Evolutionary conservation across 2,888 invertebrate species (phyloP).

Genomic region (Drosophila monieri): DNA sequence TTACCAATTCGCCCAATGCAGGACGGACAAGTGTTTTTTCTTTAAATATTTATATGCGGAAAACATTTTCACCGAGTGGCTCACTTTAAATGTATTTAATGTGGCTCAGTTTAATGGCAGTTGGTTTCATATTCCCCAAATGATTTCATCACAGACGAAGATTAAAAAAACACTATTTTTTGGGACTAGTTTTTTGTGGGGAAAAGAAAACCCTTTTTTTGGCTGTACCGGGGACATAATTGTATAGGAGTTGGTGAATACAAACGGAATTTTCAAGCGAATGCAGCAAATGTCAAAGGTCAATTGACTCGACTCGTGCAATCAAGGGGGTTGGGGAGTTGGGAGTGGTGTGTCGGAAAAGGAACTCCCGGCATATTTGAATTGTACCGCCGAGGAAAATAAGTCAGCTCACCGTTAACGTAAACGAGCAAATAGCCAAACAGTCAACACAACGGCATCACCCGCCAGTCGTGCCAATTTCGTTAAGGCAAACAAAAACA

Average conservation of each 20-base stretch:
- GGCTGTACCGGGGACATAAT: not conserved
- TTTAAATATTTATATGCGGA: not conserved
- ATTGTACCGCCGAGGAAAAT: constrained; percentile 64
- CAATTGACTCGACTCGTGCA: constrained; percentile 22
- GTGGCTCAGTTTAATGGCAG: constrained; percentile 1
- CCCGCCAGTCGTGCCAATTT: constrained; percentile 63
- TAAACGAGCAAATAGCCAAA: constrained; percentile 70
- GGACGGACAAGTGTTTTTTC: not conserved
- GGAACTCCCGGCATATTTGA: constrained; percentile 62
- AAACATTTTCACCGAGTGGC: not conserved
- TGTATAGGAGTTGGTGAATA: not conserved
- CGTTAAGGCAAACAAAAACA: constrained; percentile 69
- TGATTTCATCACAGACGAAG: not conserved
- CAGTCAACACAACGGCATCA: constrained; percentile 55
- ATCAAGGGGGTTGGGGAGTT: constrained; percentile 19
- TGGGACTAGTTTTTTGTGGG: not conserved
- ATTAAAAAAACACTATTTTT: not conserved
- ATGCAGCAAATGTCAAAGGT: constrained; percentile 15
- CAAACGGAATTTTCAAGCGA: constrained; percentile 16
- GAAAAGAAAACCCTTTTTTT: not conserved
- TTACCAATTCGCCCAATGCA: not conserved
- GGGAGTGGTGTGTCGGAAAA: constrained; percentile 33
- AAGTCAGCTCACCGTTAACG: constrained; percentile 56
- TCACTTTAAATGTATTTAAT: not conserved
- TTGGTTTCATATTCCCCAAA: not conserved